Conservation (phyloP, 2,888 invertebrate genomes). For the Hemaris fuciformis region DNA sequence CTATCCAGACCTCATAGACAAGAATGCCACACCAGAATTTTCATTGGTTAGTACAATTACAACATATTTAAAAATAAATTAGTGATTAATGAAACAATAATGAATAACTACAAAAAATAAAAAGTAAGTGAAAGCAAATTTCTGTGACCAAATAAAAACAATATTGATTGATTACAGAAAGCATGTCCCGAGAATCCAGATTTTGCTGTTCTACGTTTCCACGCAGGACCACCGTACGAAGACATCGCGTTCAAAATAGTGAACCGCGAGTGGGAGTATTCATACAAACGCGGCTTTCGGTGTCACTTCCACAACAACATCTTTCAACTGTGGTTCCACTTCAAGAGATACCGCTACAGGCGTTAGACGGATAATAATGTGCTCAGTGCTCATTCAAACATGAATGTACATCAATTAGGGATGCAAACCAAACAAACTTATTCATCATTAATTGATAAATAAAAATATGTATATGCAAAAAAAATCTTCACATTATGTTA, state of each 20-base stretch:
- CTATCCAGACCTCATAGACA: conserved; percentile 99
- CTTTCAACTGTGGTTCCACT: conserved; percentile 99
- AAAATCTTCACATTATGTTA: too few relatives aligned
- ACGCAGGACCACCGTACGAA: conserved; percentile 99
- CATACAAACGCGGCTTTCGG: conserved; percentile 98
- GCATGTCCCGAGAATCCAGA: conserved; percentile 95
- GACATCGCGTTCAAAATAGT: conserved; percentile 99
- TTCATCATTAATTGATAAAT: too few relatives aligned
- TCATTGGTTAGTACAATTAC: conserved; percentile 84
- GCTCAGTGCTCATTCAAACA: too few relatives aligned
- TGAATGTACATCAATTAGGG: too few relatives aligned
- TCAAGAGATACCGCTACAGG: conserved; percentile 98
- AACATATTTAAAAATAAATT: not conserved
- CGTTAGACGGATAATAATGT: conserved; percentile 77
- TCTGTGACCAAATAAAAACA: too few relatives aligned
- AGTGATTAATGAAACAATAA: not conserved
- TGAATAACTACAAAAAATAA: too few relatives aligned
- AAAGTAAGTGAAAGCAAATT: too few relatives aligned
- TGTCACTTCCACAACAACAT: conserved; percentile 99
- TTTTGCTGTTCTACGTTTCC: conserved; percentile 96
- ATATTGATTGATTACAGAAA: conserved; percentile 81
- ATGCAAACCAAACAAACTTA: too few relatives aligned
- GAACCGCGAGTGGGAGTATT: conserved; percentile 99
- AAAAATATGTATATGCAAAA: too few relatives aligned
- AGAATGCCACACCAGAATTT: conserved; percentile 95